A percentile compares a stretch with the other conserved stretches of the same genome.
Conservation (phyloP, 2,113 vertebrate genomes). For the Catharus minimus region DNA sequence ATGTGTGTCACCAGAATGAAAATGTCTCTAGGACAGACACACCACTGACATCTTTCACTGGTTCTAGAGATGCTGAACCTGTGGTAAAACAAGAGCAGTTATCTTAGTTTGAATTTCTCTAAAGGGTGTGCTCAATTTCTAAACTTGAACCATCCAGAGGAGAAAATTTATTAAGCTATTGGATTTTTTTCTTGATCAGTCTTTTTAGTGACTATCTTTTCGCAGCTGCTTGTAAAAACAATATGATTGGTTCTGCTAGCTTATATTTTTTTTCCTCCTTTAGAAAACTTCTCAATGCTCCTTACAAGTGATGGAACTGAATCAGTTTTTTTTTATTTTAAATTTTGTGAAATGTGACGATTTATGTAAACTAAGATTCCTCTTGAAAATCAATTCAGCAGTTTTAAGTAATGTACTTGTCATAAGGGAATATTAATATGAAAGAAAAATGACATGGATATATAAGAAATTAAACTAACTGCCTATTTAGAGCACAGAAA, state of each 20-base stretch:
- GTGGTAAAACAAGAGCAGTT: neutral
- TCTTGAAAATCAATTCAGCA: conserved; percentile 54
- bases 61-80: neutral
- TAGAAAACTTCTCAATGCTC: neutral
- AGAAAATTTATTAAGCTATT: neutral
- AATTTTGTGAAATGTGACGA: conserved; percentile 29
- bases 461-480: conserved; percentile 53
- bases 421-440: conserved; percentile 52
- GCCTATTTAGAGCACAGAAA: neutral
- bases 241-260: neutral
- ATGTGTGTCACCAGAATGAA: neutral
- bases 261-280: neutral
- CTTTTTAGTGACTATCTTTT: neutral
- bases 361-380: conserved; percentile 39
- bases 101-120: neutral
- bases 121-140: neutral
- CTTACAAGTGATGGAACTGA: neutral
- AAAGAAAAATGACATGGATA: conserved; percentile 48
- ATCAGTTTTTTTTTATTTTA: neutral
- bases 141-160: neutral
- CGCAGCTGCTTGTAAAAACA: neutral
- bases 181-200: neutral
- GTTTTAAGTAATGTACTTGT: conserved; percentile 45
- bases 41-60: neutral
- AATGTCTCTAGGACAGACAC: neutral